Conservation (phyloP, 2,113 vertebrate species). For the Plecotus auritus region DNA sequence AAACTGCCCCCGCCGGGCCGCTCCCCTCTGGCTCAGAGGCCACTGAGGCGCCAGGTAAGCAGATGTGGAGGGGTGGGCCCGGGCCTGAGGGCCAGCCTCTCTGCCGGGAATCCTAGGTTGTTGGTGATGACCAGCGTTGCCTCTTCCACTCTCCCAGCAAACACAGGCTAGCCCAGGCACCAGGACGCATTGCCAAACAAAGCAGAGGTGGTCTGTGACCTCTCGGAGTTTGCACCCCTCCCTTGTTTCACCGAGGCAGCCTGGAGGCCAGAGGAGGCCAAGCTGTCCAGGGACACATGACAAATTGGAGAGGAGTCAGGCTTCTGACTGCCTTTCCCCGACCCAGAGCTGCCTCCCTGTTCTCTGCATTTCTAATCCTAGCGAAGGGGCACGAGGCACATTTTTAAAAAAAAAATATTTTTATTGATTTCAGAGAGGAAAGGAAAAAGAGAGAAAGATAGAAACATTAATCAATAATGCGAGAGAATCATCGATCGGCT, state of each 20-base stretch:
- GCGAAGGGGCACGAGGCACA: background rate
- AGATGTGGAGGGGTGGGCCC: background rate
- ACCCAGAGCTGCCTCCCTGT: background rate
- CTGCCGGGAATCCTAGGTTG: background rate
- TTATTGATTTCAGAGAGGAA: no score
- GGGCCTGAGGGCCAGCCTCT: no score
- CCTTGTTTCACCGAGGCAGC: background rate
- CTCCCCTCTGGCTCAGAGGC: slow-evolving; percentile 87
- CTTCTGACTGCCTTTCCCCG: background rate
- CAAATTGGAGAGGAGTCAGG: background rate
- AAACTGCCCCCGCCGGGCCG: slow-evolving; percentile 84
- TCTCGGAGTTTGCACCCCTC: background rate
- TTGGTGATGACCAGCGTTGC: background rate
- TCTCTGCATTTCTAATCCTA: background rate
- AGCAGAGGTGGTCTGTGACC: background rate
- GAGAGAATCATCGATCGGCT: no score
- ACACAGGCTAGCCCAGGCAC: background rate
- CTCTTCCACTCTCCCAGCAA: background rate
- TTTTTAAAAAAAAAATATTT: background rate
- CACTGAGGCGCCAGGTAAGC: slow-evolving; percentile 95
- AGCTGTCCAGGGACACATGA: background rate
- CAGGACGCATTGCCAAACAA: background rate
- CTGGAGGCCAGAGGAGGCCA: background rate
- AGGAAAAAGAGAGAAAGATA: no score
- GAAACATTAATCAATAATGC: no score